Evolutionary conservation across 92 coral and sea anemone species (phyloP).

Genomic region (Blastomussa wellsi): DNA sequence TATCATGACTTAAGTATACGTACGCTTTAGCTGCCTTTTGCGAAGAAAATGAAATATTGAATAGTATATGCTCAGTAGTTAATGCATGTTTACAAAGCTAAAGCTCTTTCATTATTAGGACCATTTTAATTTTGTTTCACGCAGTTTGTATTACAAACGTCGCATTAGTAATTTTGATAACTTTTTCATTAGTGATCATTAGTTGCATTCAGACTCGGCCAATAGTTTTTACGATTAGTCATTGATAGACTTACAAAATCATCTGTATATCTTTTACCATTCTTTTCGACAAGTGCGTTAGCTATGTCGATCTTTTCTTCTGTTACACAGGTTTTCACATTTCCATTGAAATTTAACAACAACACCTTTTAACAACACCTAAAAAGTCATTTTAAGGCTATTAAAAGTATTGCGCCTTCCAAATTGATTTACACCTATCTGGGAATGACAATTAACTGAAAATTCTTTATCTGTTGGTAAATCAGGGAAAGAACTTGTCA

Average conservation of each 20-base stretch:
- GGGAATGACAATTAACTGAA: not conserved
- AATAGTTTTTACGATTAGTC: not conserved
- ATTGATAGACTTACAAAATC: not conserved
- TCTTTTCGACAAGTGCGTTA: not conserved
- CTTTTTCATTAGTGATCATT: not conserved
- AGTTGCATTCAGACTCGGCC: not conserved
- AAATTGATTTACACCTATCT: not conserved
- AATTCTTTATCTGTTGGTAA: not conserved
- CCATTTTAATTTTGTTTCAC: not conserved
- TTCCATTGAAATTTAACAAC: not conserved
- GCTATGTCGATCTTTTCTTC: not conserved
- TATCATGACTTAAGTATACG: no score
- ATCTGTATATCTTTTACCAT: not conserved
- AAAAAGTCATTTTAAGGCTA: not conserved
- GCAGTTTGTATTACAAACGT: not conserved
- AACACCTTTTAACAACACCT: not conserved
- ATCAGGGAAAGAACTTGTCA: not conserved
- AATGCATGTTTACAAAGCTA: constrained; percentile 7
- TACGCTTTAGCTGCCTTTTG: no score
- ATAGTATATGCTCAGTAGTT: not conserved
- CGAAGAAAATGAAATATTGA: not conserved
- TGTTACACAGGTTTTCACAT: not conserved
- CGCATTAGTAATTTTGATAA: no score
- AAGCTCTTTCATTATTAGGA: not conserved
- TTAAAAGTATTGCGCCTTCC: not conserved